These are phyloP conservation scores for Polia nebulosa DNA, from an alignment of 2,888 invertebrate species.

Conservation along the genomic window DNA sequence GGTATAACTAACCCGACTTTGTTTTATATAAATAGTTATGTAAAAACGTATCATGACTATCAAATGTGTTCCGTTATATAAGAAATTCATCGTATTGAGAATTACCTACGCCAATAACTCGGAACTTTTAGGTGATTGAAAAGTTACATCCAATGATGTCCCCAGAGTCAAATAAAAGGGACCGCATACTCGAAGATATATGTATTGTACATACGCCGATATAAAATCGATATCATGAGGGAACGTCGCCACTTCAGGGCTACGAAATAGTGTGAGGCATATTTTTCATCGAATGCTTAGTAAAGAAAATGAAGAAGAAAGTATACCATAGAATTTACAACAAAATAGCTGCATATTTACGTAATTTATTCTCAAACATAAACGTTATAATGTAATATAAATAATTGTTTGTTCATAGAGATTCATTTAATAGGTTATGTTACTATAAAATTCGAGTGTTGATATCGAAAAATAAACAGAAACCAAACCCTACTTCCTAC, in stretches of 20 bases:
- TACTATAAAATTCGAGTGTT: background rate
- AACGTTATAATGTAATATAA: background rate
- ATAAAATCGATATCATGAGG: constrained; percentile 12
- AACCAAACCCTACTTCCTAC: too few relatives aligned
- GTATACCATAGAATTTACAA: too few relatives aligned
- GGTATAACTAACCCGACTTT: too few relatives aligned
- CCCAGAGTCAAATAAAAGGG: constrained; percentile 27
- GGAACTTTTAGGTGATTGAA: constrained; percentile 26
- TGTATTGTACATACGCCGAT: background rate
- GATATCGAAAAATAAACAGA: background rate
- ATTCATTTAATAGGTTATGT: background rate
- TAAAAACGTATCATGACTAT: too few relatives aligned
- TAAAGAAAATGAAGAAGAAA: background rate
- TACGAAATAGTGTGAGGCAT: background rate
- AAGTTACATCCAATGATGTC: constrained; percentile 30
- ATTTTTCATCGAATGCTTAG: background rate
- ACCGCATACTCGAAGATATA: background rate
- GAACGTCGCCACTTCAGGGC: background rate
- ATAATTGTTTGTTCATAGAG: background rate
- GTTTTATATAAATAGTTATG: too few relatives aligned
- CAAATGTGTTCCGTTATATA: too few relatives aligned
- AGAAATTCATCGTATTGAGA: background rate
- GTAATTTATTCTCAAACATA: background rate
- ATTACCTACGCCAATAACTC: background rate
- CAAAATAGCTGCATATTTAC: background rate